Evolutionary conservation across 2,888 invertebrate species (phyloP), one percentile per base, ranked within the genome.

Genomic region (Masnerella sp.): DNA sequence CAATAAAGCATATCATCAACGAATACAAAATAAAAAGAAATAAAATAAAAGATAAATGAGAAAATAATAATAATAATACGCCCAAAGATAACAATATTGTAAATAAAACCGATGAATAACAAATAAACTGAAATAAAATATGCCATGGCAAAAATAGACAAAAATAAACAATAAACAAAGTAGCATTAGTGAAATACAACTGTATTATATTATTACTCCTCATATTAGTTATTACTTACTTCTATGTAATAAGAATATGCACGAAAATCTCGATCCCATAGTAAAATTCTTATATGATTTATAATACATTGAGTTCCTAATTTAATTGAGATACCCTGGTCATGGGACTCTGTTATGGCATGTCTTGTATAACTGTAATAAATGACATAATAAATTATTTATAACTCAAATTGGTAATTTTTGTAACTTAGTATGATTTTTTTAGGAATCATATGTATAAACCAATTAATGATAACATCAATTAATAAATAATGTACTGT

Each of bases 191-290:
- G 3, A 22, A 22, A 3, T 22, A 22, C 7, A 22, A 22, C 22
- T 22, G 22, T 22, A 3, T 22, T 22, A n/a, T n/a, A n/a, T n/a
- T n/a, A n/a, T n/a, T n/a, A n/a, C n/a, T n/a, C n/a, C n/a, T n/a
- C n/a, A n/a, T n/a, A n/a, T n/a, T n/a, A n/a, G n/a, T n/a, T n/a
- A n/a, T n/a, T n/a, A n/a, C n/a, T 58, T 72, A 86, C 87, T 87
- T 96, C 97, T 81, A 97, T 93, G 82, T 93, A 96, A 89, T 97
- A 97, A 3, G 93, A 93, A 89, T 97, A 97, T 0, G 94, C 94
- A 78, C 94, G 92, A 85, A 93, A 91, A 87, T 99, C 98, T 68
- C 94, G 90, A 88, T 99, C 99, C 97, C 98, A 98, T 8, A 99
- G 90, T 79, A 98, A 89, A 91, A 99, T 92, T 68, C 93, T 92